Evolutionary conservation across 2,113 vertebrate species (phyloP).

Genomic region (Lepidothrix coronata): DNA sequence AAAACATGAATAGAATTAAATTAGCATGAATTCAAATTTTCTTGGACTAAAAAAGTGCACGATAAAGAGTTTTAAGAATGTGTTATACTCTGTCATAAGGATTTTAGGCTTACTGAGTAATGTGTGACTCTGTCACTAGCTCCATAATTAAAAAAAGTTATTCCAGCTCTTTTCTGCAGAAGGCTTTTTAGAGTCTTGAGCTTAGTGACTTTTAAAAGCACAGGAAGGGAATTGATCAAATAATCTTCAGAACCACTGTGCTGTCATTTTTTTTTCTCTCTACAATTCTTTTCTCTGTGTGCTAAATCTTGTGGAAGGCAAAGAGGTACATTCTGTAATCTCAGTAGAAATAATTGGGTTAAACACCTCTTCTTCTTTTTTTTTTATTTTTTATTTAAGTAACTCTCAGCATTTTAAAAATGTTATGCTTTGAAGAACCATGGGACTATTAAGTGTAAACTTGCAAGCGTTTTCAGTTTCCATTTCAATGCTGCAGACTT

Average conservation of each 20-base stretch:
- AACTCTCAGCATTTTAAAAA: not conserved
- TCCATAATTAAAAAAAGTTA: slow-evolving; percentile 24
- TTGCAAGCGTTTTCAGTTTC: not conserved
- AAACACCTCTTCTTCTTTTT: not conserved
- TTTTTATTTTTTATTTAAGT: not conserved
- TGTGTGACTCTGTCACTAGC: not conserved
- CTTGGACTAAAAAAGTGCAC: not conserved
- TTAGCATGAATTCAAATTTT: not conserved
- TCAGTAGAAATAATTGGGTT: slow-evolving; percentile 16
- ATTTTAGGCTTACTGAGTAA: slow-evolving; percentile 2
- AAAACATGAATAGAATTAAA: not conserved
- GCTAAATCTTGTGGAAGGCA: not conserved
- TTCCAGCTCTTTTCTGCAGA: slow-evolving; percentile 11
- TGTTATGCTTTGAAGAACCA: not conserved
- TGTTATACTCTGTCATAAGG: not conserved
- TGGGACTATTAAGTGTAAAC: not conserved
- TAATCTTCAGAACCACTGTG: slow-evolving; percentile 17
- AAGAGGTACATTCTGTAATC: not conserved
- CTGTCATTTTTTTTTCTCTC: slow-evolving; percentile 22
- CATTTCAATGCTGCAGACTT: not conserved
- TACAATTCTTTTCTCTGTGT: slow-evolving; percentile 1
- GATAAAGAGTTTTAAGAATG: not conserved
- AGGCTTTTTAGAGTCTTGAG: slow-evolving; percentile 7
- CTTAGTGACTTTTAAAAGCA: slow-evolving; percentile 29
- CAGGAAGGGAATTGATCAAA: slow-evolving; percentile 46